Base-by-base conservation (phyloP, 2,797 vertebrate genomes). In the Pteronotus mesoamericanus region DNA sequence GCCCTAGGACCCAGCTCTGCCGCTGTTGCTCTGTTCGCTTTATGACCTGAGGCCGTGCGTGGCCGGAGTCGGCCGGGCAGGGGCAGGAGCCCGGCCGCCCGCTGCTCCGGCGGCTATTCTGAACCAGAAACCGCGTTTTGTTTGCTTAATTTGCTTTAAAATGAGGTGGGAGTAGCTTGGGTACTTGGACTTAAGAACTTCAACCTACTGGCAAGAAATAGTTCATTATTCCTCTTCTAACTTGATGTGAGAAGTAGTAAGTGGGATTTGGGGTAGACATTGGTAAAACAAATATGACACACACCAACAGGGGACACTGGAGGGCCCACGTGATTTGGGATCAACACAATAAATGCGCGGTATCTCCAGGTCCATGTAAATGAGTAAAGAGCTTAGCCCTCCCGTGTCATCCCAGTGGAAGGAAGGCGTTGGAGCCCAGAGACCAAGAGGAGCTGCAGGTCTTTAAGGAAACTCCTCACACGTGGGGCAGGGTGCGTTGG, bases 371-470 rank as follows among this genome's bases (percentile, higher is more conserved):
- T 48, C 82, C 34, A 1, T 34, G 15, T 69, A 39, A 59, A 42
- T n/a, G 16, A 53, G 10, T 6, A 32, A 64, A 5, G 9, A 12
- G 14, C 32, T 34, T 2, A 5, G 19, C 24, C 24, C 46, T 51
- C 42, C 7, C 1, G 1, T 1, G 7, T 39, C 34, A 6, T 51
- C 18, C 0, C 71, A 19, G 9, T 0, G 8, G 1, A 3, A 14
- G 0, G 53, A 24, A 61, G 29, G 9, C 39, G 3, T 9, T 5
- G 6, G n/a, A n/a, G 24, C 48, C 12, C 29, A 10, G 32, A 9
- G 16, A 12, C 14, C 14, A 3, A 0, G 74, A 11, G n/a, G n/a
- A 16, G n/a, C 1, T 5, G 24, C 21, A 6, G 0, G 26, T 1
- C 68, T 16, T 18, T 5, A 0, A 15, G 5, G 3, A 19, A 24